Percentiles rank a stretch among this genome's conserved stretches.
Conservation (phyloP, 1,140 invertebrate species). For the Choristoneura fumiferana region DNA sequence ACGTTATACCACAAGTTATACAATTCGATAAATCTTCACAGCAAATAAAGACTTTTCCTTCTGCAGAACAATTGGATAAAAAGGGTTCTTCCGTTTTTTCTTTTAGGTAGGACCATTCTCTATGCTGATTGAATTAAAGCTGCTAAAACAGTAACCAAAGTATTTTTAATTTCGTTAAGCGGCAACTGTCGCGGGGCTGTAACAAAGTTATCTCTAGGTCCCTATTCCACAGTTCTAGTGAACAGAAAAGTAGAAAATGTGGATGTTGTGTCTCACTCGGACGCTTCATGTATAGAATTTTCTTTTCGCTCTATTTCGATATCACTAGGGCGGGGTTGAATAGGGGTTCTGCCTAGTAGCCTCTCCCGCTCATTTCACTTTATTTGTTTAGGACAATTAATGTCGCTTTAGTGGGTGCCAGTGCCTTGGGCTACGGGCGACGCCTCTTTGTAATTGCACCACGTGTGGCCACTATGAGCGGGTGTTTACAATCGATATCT, state of each 20-base stretch:
- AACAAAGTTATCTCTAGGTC: neutral
- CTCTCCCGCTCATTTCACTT: slow-evolving; percentile 18
- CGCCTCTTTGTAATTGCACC: neutral
- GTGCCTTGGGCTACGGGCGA: slow-evolving; percentile 21
- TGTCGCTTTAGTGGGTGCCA: slow-evolving; percentile 31
- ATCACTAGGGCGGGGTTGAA: no score
- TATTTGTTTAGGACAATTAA: slow-evolving; percentile 48
- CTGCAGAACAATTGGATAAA: no score
- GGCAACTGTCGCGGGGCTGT: neutral
- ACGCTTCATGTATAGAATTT: no score
- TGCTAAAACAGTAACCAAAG: neutral
- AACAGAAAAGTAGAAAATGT: no score
- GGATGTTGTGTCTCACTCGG: no score
- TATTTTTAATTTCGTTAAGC: slow-evolving; percentile 6
- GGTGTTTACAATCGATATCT: neutral
- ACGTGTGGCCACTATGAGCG: neutral
- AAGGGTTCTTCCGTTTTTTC: no score
- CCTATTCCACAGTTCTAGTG: no score
- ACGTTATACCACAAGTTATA: no score
- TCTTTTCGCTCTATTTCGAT: no score
- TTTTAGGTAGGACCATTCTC: neutral
- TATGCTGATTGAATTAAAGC: neutral
- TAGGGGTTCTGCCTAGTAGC: neutral
- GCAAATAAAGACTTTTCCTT: no score
- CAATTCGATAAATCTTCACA: no score